Evolutionary conservation across 2,888 invertebrate genomes (phyloP).

Genomic region (Stenichneumon culpator): DNA sequence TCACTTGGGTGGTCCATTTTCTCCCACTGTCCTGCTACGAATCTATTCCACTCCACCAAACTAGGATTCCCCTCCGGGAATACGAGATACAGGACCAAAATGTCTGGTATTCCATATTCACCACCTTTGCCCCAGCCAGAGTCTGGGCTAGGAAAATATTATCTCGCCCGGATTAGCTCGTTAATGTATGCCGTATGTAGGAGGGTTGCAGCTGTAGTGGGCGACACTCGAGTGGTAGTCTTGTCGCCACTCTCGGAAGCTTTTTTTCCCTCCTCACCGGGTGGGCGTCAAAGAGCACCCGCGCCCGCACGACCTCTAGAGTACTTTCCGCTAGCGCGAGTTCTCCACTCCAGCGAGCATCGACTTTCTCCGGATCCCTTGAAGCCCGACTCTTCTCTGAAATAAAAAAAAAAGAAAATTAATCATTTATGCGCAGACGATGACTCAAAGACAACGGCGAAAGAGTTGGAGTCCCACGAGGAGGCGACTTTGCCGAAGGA

Average conservation of each 20-base stretch:
- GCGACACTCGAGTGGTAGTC: neutral
- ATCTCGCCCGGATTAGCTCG: conserved; percentile 25
- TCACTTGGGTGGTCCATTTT: no score
- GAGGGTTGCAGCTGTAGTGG: neutral
- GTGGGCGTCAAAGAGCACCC: conserved; percentile 31
- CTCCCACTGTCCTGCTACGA: no score
- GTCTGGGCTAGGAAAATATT: conserved; percentile 3
- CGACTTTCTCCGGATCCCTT: conserved; percentile 25
- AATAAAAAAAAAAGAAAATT: conserved; percentile 19
- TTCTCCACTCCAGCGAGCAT: conserved; percentile 40
- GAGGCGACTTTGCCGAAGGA: conserved; percentile 79
- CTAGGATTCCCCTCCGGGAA: no score
- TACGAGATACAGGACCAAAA: no score
- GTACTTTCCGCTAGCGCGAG: conserved; percentile 18
- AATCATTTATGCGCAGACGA: conserved; percentile 80
- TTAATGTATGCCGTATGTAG: conserved; percentile 16
- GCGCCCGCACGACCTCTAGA: neutral
- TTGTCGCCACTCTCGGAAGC: neutral
- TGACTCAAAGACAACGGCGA: conserved; percentile 85
- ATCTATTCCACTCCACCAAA: no score
- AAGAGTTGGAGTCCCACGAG: conserved; percentile 81
- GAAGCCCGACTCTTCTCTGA: neutral
- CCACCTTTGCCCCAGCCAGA: neutral
- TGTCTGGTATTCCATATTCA: no score
- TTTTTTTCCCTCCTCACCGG: neutral